A percentile compares a stretch with the other conserved stretches of the same genome.
Evolutionary conservation across 2,888 invertebrate genomes (phyloP).

Genomic region (Drosophila vallismaia): DNA sequence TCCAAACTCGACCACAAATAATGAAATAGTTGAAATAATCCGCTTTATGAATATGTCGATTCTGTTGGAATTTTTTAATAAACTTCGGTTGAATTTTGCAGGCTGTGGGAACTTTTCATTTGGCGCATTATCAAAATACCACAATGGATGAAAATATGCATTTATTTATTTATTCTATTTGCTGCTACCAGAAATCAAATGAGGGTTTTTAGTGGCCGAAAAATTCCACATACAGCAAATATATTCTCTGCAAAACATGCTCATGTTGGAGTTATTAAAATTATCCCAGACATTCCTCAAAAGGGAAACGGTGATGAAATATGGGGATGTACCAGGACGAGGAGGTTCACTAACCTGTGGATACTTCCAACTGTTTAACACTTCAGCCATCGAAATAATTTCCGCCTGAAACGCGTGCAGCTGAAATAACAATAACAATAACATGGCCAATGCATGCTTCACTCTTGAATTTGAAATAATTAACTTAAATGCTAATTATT

Average conservation of each 20-base stretch:
- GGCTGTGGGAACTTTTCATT: conserved; percentile 25
- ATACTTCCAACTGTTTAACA: conserved; percentile 47
- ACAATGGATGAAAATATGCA: conserved; percentile 11
- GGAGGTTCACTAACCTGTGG: conserved; percentile 15
- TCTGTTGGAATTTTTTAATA: conserved; percentile 38
- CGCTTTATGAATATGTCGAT: conserved; percentile 14
- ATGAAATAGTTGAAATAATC: conserved; percentile 30
- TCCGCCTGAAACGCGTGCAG: conserved; percentile 28
- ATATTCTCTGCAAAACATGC: conserved; percentile 9
- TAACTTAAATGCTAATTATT: conserved; percentile 76
- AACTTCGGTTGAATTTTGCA: conserved; percentile 1
- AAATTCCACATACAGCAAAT: conserved; percentile 10
- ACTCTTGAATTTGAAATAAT: conserved; percentile 68
- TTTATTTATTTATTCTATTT: conserved; percentile 18
- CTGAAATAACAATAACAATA: conserved; percentile 53
- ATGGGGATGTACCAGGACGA: not conserved
- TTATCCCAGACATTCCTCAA: conserved; percentile 7
- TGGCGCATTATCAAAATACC: conserved; percentile 26
- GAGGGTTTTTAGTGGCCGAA: conserved; percentile 25
- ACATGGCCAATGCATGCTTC: conserved; percentile 40
- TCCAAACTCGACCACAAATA: conserved; percentile 23
- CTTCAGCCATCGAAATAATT: conserved; percentile 37
- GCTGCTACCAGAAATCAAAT: not conserved
- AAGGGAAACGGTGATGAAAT: not conserved
- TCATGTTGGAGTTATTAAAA: conserved; percentile 13